These are phyloP conservation scores for Psilopsiagon aurifrons DNA, from an alignment of 2,113 vertebrate species.

Conservation along the genomic window DNA sequence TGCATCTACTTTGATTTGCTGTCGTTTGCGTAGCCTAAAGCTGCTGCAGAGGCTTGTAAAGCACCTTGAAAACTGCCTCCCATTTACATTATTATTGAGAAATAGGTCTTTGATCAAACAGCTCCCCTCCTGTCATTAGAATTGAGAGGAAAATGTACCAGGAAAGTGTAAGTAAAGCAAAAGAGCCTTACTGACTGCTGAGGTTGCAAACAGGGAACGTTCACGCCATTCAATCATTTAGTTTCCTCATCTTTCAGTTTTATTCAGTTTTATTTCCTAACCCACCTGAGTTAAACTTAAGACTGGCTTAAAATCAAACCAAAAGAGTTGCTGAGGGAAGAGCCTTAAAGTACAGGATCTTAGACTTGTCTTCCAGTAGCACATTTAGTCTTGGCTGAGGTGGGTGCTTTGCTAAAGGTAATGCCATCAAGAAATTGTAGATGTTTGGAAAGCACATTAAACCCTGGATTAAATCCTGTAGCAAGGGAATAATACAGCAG, in stretches of 20 bases:
- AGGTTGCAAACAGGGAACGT: background rate
- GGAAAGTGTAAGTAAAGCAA: background rate
- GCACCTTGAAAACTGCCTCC: background rate
- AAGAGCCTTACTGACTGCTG: background rate
- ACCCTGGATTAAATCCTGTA: background rate
- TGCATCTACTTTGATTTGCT: background rate
- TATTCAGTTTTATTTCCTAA: background rate
- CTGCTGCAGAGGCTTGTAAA: background rate
- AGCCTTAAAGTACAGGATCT: background rate
- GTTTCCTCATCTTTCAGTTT: background rate
- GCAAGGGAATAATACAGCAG: background rate
- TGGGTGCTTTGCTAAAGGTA: background rate
- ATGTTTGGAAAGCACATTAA: background rate
- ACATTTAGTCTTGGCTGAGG: background rate
- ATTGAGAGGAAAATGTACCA: background rate
- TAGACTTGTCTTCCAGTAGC: background rate
- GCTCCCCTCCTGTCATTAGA: background rate
- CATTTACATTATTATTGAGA: background rate
- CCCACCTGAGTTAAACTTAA: background rate
- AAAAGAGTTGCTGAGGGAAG: background rate
- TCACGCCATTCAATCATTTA: fast-evolving
- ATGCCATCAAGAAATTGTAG: background rate
- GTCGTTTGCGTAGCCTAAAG: background rate
- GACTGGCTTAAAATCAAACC: background rate
- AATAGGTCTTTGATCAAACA: background rate